phyloP scores from a whole-genome alignment of 1,140 invertebrate genomes.

The Diachasma alloeum region DNA sequence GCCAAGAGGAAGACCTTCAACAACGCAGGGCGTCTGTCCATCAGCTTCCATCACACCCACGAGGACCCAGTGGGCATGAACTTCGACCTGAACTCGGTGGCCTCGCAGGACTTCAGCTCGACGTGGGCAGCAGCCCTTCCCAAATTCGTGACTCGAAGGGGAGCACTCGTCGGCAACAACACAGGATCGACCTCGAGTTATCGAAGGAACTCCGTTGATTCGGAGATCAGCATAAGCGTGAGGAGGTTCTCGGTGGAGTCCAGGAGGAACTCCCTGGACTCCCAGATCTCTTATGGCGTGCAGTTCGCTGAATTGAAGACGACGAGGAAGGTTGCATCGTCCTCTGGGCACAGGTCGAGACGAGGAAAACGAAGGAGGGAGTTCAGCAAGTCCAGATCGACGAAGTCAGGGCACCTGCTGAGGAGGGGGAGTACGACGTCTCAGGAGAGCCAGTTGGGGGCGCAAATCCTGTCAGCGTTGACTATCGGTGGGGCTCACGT shows the following conservation, averaged over 20 bases:
- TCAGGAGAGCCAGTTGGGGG: conserved; percentile 76
- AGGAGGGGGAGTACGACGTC: conserved; percentile 79
- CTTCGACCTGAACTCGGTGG: conserved; percentile 82
- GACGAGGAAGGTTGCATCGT: conserved; percentile 66
- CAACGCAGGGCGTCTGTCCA: conserved; percentile 82
- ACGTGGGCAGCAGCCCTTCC: conserved; percentile 90
- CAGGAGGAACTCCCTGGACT: conserved; percentile 83
- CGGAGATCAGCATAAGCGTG: conserved; percentile 82
- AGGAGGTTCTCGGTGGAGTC: conserved; percentile 84
- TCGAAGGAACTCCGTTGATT: conserved; percentile 73
- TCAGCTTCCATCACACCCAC: conserved; percentile 84
- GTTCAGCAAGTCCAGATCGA: conserved; percentile 54
- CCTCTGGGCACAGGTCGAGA: conserved; percentile 50
- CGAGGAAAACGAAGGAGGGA: conserved; percentile 47
- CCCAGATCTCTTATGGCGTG: conserved; percentile 62
- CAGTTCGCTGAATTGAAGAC: conserved; percentile 83
- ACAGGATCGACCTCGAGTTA: conserved; percentile 71
- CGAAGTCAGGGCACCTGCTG: conserved; percentile 59
- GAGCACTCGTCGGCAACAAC: conserved; percentile 74
- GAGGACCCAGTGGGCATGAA: conserved; percentile 90
- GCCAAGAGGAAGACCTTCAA: conserved; percentile 87
- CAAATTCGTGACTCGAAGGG: conserved; percentile 82
- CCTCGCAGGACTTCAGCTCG: conserved; percentile 78
- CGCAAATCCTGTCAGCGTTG: conserved; percentile 66
- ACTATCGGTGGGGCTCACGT: conserved; percentile 59